Percentiles rank a stretch among this genome's conserved stretches.
Evolutionary conservation across 2,113 vertebrate species (phyloP).

Genomic region (Calypte anna): DNA sequence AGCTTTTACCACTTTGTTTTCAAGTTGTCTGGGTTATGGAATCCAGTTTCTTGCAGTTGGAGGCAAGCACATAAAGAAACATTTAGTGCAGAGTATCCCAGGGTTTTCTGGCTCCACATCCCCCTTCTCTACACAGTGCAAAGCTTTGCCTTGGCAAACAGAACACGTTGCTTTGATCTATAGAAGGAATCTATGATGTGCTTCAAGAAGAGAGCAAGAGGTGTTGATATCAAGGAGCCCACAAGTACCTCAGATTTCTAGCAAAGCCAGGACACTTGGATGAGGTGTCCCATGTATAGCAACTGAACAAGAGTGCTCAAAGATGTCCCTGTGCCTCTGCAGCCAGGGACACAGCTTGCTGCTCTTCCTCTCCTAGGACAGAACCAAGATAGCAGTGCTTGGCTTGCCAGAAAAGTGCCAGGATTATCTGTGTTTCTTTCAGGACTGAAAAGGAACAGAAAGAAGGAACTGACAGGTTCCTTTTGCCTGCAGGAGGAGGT

Average conservation of each 20-base stretch:
- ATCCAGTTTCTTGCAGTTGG: neutral
- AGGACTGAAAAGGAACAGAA: neutral
- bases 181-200: neutral
- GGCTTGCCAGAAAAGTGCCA: fast-evolving
- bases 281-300: fast-evolving
- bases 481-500: neutral
- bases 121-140: fast-evolving
- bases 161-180: neutral
- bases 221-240: neutral
- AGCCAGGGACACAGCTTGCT: neutral
- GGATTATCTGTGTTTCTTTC: neutral
- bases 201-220: neutral
- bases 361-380: neutral
- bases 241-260: no score
- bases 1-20: no score
- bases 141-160: neutral
- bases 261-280: neutral
- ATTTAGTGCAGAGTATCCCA: neutral
- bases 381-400: neutral
- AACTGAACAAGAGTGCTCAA: fast-evolving
- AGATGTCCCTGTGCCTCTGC: fast-evolving
- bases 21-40: neutral
- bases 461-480: neutral
- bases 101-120: neutral
- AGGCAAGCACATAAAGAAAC: neutral